Evolutionary conservation across 2,113 vertebrate species (phyloP), one percentile per base, ranked within the genome.

Genomic region (Indicator indicator): DNA sequence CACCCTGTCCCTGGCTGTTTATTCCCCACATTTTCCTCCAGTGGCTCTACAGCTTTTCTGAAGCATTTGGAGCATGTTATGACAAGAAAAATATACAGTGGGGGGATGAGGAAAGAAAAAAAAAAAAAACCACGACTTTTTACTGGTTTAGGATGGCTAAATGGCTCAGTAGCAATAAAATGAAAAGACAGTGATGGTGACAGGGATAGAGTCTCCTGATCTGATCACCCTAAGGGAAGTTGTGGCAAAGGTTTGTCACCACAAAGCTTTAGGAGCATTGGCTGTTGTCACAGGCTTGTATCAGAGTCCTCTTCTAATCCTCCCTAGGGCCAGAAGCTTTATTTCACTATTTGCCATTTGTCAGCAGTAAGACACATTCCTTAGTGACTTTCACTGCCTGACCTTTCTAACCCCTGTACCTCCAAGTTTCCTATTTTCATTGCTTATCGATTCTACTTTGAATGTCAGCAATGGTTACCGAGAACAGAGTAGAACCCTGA

Each of bases 101-200:
- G 16, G 3, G 2, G 5, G 12, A 6, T n/a, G n/a, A 11, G 3
- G 6, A n/a, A n/a, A n/a, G 3, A 27, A n/a, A 20, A 15, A 69
- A 17, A 42, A n/a, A 72, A 60, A 58, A 33, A 28, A n/a, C 28
- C 8, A 38, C 18, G 4, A 4, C 4, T 46, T 80, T 54, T 19
- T 75, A 20, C 36, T 63, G n/a, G 21, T 16, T 77, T 73, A 50
- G 30, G 20, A 14, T 8, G 4, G 33, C 36, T 46, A 63, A 75
- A 71, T 59, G n/a, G 21, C 23, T 80, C 20, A 50, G 27, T n/a
- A 81, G 27, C 50, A 50, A 20, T 5, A 1, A 79, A 75, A 32
- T 26, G 16, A 74, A 73, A 65, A 75, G 10, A 83, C 1, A 1
- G 12, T 32, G 19, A 85, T 3, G 15, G 58, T 44, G 33, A 75